Evolutionary conservation across 2,113 vertebrate genomes (phyloP), one percentile per base, ranked within the genome.

Genomic region (Triplophysa dalaica): DNA sequence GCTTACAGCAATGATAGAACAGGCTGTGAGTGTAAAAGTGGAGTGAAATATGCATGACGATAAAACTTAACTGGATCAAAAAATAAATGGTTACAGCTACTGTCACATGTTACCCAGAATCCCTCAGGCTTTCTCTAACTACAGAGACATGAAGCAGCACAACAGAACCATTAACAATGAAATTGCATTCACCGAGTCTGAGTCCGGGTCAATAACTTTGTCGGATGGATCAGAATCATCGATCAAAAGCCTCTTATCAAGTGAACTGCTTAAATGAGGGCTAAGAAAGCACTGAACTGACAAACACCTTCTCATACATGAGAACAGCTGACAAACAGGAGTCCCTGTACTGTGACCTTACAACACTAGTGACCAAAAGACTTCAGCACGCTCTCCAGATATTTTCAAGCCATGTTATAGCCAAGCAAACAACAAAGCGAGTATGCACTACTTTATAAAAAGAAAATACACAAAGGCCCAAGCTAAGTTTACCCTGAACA

Each of bases 171-270:
- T 45, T 45, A 12, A 45, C 7, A 16, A 73, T 41, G 52, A 73
- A 56, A 73, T 24, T 2, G 2, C 70, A 33, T 16, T 38, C 29
- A 10, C 52, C 50, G 3, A 4, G 56, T 54, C 48, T 54, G 13
- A 14, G 1, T 67, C 65, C 43, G 24, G 66, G 66, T 48, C 66
- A 70, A 70, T 52, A 29, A 12, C 22, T 29, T 70, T 70, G 24
- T 38, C 1, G 8, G 54, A 26, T 50, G 54, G 65, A 38, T 62
- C 54, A 58, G 60, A 60, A 48, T 19, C 56, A 69, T 78, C 52
- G 64, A 78, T 70, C 66, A 7, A 8, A 5, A n/a, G 22, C 11
- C 10, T 52, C 60, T 72, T 79, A 72, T 79, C 68, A 79, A 56
- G 45, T 52, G 22, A 43, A 17, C 52, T 72, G 78, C 60, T 79